Percentiles rank a stretch among this genome's conserved stretches.
Evolutionary conservation across 2,113 vertebrate species (phyloP).

Genomic region (Sinosuthora webbiana): DNA sequence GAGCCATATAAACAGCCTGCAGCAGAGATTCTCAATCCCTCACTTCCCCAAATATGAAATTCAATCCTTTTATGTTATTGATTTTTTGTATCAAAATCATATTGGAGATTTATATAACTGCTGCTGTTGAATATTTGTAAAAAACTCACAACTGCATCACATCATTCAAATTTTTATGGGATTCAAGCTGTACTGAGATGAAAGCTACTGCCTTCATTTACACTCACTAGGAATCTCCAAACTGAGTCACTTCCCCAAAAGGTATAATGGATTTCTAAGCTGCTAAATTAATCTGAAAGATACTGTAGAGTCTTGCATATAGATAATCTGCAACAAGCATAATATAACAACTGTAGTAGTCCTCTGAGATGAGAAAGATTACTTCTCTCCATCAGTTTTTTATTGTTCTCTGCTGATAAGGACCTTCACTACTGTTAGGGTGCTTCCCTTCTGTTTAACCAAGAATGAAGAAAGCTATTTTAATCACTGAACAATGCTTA

Average conservation of each 20-base stretch:
- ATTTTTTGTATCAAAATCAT: not conserved
- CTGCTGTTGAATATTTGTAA: not conserved
- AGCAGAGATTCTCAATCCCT: not conserved
- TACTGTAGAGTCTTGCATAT: constrained; percentile 12
- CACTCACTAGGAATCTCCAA: constrained; percentile 40
- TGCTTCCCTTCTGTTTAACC: constrained; percentile 53
- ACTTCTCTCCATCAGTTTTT: constrained; percentile 54
- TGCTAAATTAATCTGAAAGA: constrained; percentile 62
- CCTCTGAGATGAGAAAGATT: constrained; percentile 48
- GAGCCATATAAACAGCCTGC: not conserved
- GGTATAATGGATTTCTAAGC: constrained; percentile 39
- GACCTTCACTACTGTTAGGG: constrained; percentile 43
- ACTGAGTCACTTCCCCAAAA: constrained; percentile 48
- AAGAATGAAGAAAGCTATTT: constrained; percentile 59
- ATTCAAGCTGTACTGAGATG: constrained; percentile 5
- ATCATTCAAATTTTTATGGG: constrained; percentile 8
- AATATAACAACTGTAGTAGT: constrained; percentile 42
- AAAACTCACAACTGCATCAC: constrained; percentile 3
- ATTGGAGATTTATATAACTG: constrained; percentile 16
- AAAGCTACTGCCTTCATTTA: constrained; percentile 24
- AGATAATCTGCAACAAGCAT: constrained; percentile 21
- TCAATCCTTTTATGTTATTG: not conserved
- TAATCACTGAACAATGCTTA: constrained; percentile 56
- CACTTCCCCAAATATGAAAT: not conserved
- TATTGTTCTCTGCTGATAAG: constrained; percentile 64